A percentile compares a stretch with the other conserved stretches of the same genome.
phyloP scores from a whole-genome alignment of 1,140 invertebrate species.

The Heliconius eleuchia region DNA sequence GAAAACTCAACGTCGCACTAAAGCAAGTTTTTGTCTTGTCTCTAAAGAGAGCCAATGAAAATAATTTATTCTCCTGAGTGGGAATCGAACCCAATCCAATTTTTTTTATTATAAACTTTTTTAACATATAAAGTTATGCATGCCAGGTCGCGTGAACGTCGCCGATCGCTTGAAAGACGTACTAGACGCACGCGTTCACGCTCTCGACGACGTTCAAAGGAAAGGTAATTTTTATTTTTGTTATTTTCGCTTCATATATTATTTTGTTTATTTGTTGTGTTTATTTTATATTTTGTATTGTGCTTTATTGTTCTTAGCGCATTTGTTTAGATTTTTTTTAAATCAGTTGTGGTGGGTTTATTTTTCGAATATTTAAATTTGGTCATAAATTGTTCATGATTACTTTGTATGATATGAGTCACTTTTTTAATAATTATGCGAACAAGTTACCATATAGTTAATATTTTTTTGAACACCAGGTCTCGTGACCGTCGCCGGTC shows the following conservation, averaged over 20 bases:
- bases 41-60: no score
- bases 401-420: no score
- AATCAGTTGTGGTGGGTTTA: no score
- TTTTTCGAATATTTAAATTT: no score
- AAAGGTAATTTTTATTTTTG: conserved; percentile 70
- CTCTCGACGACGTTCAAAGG: conserved; percentile 77
- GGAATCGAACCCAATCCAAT: neutral
- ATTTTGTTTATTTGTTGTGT: neutral
- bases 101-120: neutral
- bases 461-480: conserved; percentile 38
- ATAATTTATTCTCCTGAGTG: no score
- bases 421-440: no score
- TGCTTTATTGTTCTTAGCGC: neutral
- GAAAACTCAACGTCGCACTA: no score
- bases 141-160: conserved; percentile 78
- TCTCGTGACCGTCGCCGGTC: conserved; percentile 72
- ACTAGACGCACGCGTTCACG: conserved; percentile 78
- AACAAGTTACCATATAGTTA: neutral
- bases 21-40: no score
- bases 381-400: no score
- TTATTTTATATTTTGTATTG: neutral
- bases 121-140: conserved; percentile 37
- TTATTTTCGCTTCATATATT: conserved; percentile 36
- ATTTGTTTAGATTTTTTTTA: no score
- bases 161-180: conserved; percentile 81